phyloP scores from a whole-genome alignment of 2,888 invertebrate genomes.

The Tuta absoluta region DNA sequence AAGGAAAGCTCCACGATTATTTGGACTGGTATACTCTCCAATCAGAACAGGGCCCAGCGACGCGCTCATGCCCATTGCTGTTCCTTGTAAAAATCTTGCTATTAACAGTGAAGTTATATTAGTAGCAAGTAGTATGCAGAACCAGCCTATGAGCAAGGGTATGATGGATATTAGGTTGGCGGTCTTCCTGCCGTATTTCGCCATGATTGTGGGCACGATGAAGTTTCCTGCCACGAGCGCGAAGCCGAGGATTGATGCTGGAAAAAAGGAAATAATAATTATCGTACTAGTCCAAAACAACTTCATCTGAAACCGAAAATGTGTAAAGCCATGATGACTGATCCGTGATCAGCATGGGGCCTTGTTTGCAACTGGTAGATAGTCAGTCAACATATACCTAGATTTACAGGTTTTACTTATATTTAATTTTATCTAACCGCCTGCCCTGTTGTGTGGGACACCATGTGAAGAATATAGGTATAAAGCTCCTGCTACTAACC shows the following conservation, averaged over 20 bases:
- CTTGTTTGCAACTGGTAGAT: too few relatives aligned
- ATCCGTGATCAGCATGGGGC: too few relatives aligned
- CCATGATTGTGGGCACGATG: slow-evolving; percentile 68
- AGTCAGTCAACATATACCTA: too few relatives aligned
- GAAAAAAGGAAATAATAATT: slow-evolving; percentile 34
- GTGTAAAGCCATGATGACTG: too few relatives aligned
- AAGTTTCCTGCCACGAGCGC: slow-evolving; percentile 60
- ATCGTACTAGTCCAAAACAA: too few relatives aligned
- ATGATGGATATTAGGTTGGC: slow-evolving; percentile 71
- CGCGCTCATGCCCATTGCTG: slow-evolving; percentile 76
- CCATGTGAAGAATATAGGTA: too few relatives aligned
- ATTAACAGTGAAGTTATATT: slow-evolving; percentile 56
- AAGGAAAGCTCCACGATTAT: slow-evolving; percentile 81
- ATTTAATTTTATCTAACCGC: too few relatives aligned
- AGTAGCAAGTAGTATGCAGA: slow-evolving; percentile 53
- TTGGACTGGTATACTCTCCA: slow-evolving; percentile 80
- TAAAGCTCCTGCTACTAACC: too few relatives aligned
- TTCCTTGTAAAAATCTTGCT: slow-evolving; percentile 65
- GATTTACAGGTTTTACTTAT: too few relatives aligned
- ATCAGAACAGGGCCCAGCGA: slow-evolving; percentile 73
- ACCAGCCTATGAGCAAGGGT: slow-evolving; percentile 78
- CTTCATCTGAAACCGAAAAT: too few relatives aligned
- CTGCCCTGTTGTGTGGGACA: too few relatives aligned
- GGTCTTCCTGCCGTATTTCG: slow-evolving; percentile 75
- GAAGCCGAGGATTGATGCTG: slow-evolving; percentile 62